phyloP scores from a whole-genome alignment of 2,888 invertebrate species.

The Plebejus anna region DNA sequence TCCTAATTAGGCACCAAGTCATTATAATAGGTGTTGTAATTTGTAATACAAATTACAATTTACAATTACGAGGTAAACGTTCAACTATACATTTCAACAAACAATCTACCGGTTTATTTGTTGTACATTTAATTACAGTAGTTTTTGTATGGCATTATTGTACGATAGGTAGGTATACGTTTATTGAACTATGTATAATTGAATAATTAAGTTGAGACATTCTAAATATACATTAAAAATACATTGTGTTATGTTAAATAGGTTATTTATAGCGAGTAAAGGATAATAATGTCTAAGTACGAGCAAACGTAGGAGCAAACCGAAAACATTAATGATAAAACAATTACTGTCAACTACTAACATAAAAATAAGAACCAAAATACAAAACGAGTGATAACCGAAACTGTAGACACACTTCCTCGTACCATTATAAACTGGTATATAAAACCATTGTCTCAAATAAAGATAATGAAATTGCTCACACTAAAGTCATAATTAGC shows the following conservation, averaged over 20 bases:
- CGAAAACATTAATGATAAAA: neutral
- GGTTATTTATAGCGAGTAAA: neutral
- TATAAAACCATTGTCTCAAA: constrained; percentile 1
- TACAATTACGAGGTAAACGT: neutral
- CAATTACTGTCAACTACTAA: neutral
- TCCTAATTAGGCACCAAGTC: neutral
- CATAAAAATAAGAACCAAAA: neutral
- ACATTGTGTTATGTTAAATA: neutral
- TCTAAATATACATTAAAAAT: neutral
- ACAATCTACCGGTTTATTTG: neutral
- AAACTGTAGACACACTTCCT: neutral
- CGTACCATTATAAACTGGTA: neutral
- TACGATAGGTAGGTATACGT: too few relatives aligned
- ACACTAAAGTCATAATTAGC: constrained; percentile 45
- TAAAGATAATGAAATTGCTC: constrained; percentile 39
- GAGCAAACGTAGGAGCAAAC: neutral
- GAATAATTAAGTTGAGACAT: neutral
- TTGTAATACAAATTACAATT: constrained; percentile 1
- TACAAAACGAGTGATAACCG: neutral
- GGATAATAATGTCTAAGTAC: neutral
- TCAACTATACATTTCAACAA: neutral
- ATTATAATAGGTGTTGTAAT: neutral
- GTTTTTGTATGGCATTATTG: neutral
- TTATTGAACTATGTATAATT: neutral
- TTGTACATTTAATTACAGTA: neutral